phyloP scores from a whole-genome alignment of 2,888 invertebrate genomes.

The Cataglyphis livida region DNA sequence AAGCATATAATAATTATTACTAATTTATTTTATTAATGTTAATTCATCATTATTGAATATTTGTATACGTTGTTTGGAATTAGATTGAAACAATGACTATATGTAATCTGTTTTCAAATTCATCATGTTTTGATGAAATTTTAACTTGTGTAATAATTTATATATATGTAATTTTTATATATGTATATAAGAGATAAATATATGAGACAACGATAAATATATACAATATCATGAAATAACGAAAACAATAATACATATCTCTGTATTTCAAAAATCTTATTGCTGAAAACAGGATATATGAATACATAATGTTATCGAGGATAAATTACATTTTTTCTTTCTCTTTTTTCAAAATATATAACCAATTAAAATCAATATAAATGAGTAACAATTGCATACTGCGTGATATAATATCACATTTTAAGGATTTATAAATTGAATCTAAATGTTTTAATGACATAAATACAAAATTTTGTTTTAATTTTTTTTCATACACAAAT shows the following conservation, averaged over 20 bases:
- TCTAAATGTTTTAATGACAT: slow-evolving; percentile 15
- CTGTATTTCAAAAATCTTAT: background rate
- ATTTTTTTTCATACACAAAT: background rate
- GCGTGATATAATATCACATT: background rate
- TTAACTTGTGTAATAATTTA: background rate
- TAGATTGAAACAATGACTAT: background rate
- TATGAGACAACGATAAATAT: background rate
- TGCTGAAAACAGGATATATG: background rate
- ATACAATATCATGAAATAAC: background rate
- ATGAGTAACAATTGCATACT: background rate
- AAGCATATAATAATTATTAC: slow-evolving; percentile 18
- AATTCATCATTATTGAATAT: slow-evolving; percentile 6
- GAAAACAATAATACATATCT: background rate
- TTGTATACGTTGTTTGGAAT: slow-evolving; percentile 18
- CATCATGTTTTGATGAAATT: slow-evolving; percentile 9
- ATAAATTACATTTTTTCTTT: background rate
- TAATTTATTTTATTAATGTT: slow-evolving; percentile 26
- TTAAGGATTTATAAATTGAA: background rate
- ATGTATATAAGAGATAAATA: background rate
- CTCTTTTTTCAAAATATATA: slow-evolving; percentile 1
- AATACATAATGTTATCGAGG: background rate
- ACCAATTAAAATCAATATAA: slow-evolving; percentile 18
- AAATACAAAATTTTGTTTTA: background rate
- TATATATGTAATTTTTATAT: background rate
- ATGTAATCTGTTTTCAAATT: slow-evolving; percentile 10